Evolutionary conservation across 2,113 vertebrate genomes (phyloP).

Genomic region (Tylochromis polylepis): DNA sequence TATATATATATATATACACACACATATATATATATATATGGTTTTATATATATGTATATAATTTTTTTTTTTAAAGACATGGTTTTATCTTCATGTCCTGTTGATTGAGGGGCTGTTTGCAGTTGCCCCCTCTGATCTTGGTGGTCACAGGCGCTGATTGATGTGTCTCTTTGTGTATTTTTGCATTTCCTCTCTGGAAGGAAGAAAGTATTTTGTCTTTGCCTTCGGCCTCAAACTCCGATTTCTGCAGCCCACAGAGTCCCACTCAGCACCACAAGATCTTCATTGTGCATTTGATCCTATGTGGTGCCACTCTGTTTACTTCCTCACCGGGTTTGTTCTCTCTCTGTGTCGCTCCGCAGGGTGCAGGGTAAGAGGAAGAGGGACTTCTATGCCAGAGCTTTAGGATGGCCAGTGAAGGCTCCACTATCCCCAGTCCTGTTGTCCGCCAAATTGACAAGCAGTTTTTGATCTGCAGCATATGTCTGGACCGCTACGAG

Average conservation of each 20-base stretch:
- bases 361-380: constrained; percentile 82
- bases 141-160: background rate
- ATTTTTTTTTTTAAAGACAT: background rate
- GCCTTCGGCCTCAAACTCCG: background rate
- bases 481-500: constrained; percentile 98
- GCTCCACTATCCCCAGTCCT: constrained; percentile 89
- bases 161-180: constrained; percentile 11
- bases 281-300: background rate
- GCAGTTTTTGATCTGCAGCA: constrained; percentile 99
- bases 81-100: background rate
- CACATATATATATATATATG: background rate
- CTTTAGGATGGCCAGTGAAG: constrained; percentile 98
- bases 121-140: background rate
- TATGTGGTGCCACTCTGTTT: background rate
- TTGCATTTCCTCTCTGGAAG: constrained; percentile 30
- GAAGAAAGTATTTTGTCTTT: background rate
- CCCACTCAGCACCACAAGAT: background rate
- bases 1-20: too few relatives aligned
- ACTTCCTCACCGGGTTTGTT: background rate
- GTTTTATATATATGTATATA: background rate
- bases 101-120: background rate
- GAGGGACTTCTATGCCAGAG: constrained; percentile 80
- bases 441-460: constrained; percentile 98
- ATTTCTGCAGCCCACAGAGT: background rate
- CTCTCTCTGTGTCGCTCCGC: constrained; percentile 38